phyloP scores from a whole-genome alignment of 2,113 vertebrate species.

The Egretta garzetta region DNA sequence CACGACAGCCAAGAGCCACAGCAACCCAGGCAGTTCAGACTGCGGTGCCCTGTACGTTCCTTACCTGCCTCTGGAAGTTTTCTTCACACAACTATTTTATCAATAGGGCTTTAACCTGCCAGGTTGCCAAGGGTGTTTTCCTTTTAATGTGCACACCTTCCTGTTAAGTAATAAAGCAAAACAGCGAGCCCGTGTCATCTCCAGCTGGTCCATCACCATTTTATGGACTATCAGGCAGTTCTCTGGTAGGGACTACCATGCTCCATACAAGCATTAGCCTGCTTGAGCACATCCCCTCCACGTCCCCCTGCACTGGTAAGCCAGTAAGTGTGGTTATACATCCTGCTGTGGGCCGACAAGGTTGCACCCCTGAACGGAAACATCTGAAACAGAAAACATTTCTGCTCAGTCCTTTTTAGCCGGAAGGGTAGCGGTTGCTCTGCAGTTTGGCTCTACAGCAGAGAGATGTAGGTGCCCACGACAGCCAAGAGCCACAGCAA shows the following conservation, averaged over 20 bases:
- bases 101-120: background rate
- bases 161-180: background rate
- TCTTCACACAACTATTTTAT: background rate
- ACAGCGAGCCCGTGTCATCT: rapidly evolving
- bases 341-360: background rate
- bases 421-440: rapidly evolving
- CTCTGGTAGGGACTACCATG: background rate
- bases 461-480: background rate
- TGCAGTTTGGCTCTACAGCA: background rate
- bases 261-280: too few species aligned
- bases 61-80: background rate
- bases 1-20: background rate
- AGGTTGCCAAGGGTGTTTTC: background rate
- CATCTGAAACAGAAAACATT: background rate
- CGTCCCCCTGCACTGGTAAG: background rate
- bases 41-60: rapidly evolving
- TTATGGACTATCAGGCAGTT: background rate
- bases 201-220: background rate
- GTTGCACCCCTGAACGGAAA: background rate
- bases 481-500: background rate
- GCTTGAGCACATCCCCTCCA: background rate
- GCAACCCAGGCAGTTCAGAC: background rate
- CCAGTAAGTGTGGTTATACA: background rate
- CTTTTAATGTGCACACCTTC: too few species aligned
- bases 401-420: background rate